These are phyloP conservation scores for Drosophila rubida DNA, from an alignment of 2,888 invertebrate species.

Conservation along the genomic window DNA sequence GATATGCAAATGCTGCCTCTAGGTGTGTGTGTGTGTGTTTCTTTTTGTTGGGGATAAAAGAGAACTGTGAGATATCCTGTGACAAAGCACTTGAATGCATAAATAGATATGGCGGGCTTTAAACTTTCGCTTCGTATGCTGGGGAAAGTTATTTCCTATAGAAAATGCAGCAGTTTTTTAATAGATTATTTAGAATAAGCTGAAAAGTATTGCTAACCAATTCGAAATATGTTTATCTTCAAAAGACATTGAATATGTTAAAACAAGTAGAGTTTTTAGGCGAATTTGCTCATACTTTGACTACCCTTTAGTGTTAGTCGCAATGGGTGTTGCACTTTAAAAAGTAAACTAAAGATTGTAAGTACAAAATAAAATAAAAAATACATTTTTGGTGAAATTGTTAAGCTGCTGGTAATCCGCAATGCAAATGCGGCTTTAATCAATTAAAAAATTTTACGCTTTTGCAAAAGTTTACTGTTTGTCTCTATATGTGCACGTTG, in stretches of 20 bases:
- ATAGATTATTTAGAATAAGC: too few relatives aligned
- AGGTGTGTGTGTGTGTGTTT: not conserved
- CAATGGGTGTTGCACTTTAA: not conserved
- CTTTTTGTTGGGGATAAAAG: not conserved
- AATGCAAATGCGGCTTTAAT: conserved; percentile 81
- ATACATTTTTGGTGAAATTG: conserved; percentile 44
- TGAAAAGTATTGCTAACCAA: too few relatives aligned
- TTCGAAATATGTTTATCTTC: too few relatives aligned
- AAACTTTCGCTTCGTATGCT: not conserved
- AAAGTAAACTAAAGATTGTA: conserved; percentile 4
- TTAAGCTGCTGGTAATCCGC: conserved; percentile 76
- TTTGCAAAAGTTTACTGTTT: conserved; percentile 55
- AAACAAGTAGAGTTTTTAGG: too few relatives aligned
- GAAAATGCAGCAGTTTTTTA: too few relatives aligned
- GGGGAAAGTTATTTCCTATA: too few relatives aligned
- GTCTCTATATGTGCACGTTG: conserved; percentile 3
- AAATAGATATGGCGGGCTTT: not conserved
- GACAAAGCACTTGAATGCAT: not conserved
- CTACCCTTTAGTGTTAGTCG: not conserved
- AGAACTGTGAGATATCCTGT: not conserved
- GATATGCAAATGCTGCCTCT: conserved; percentile 31
- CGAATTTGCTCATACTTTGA: too few relatives aligned
- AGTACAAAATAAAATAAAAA: conserved; percentile 41
- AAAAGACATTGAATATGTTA: too few relatives aligned
- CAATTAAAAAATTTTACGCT: conserved; percentile 75